Evolutionary conservation across 2,113 vertebrate species (phyloP).

Genomic region (Paratilapia polleni): DNA sequence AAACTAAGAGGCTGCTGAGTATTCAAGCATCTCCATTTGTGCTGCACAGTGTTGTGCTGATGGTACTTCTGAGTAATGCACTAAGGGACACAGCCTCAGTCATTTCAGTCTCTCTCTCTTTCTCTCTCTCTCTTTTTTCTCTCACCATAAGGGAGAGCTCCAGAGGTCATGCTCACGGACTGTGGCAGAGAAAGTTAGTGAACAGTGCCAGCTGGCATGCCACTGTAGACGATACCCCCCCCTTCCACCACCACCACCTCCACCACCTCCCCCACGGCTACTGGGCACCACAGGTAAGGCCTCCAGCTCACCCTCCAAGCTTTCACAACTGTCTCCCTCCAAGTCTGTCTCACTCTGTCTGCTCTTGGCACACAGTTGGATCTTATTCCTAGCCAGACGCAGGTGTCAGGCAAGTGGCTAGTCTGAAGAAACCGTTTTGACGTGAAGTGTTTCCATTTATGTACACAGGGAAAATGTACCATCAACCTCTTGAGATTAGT

Average conservation of each 20-base stretch:
- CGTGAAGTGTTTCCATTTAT: constrained; percentile 41
- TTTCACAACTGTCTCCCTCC: constrained; percentile 41
- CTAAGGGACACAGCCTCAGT: constrained; percentile 49
- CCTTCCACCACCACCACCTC: constrained; percentile 90
- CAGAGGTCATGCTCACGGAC: constrained; percentile 93
- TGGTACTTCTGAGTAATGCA: constrained; percentile 56
- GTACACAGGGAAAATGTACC: constrained; percentile 24
- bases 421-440: constrained; percentile 42
- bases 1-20: constrained; percentile 56
- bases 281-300: constrained; percentile 85
- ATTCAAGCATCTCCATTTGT: constrained; percentile 59
- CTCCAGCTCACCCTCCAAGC: constrained; percentile 7
- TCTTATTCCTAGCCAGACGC: constrained; percentile 4
- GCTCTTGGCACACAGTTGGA: constrained; percentile 13
- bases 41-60: constrained; percentile 52
- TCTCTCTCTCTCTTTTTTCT: constrained; percentile 57
- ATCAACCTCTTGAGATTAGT: constrained; percentile 25
- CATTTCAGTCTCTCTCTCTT: constrained; percentile 43
- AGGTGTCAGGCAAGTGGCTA: constrained; percentile 36
- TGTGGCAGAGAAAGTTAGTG: constrained; percentile 85
- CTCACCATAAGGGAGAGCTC: constrained; percentile 87
- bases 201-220: constrained; percentile 90
- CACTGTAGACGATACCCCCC: constrained; percentile 92
- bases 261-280: constrained; percentile 90
- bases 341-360: constrained; percentile 33